Evolutionary conservation across 1,140 invertebrate species (phyloP).

Genomic region (Caenorhabditis briggsae): DNA sequence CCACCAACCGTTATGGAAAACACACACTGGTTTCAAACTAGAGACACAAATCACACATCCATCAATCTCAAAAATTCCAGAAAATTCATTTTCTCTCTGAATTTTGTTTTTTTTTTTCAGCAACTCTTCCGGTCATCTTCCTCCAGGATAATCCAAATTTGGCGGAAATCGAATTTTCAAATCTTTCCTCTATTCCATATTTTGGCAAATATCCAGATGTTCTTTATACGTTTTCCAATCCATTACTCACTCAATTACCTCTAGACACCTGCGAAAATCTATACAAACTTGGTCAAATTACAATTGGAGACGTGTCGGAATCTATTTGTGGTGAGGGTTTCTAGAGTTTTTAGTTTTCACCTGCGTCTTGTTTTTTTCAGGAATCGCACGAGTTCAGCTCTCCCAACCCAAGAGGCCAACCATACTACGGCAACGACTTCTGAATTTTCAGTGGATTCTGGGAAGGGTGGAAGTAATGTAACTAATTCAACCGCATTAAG

Average conservation of each 20-base stretch:
- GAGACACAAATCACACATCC: too few species aligned
- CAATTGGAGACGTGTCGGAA: neutral
- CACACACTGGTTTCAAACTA: too few species aligned
- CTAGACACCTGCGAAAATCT: conserved; percentile 30
- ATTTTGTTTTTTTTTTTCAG: neutral
- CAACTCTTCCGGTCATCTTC: conserved; percentile 23
- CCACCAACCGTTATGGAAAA: too few species aligned
- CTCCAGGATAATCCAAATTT: conserved; percentile 24
- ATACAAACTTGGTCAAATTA: conserved; percentile 6
- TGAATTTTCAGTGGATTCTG: neutral
- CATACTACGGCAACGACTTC: neutral
- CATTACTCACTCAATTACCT: conserved; percentile 24
- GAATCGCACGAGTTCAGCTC: neutral
- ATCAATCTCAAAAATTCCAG: too few species aligned
- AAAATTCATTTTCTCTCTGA: too few species aligned
- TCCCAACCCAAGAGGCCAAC: neutral
- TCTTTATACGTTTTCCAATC: conserved; percentile 21
- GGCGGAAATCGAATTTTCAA: neutral
- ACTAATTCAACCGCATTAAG: conserved; percentile 27
- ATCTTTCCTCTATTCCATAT: conserved; percentile 34
- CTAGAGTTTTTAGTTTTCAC: neutral
- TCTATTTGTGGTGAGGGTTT: conserved; percentile 18
- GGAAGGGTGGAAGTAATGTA: neutral
- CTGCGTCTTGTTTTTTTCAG: neutral
- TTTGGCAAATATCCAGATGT: conserved; percentile 37